Evolutionary conservation across 2,888 invertebrate species (phyloP).

Genomic region (Rosalia funebris): DNA sequence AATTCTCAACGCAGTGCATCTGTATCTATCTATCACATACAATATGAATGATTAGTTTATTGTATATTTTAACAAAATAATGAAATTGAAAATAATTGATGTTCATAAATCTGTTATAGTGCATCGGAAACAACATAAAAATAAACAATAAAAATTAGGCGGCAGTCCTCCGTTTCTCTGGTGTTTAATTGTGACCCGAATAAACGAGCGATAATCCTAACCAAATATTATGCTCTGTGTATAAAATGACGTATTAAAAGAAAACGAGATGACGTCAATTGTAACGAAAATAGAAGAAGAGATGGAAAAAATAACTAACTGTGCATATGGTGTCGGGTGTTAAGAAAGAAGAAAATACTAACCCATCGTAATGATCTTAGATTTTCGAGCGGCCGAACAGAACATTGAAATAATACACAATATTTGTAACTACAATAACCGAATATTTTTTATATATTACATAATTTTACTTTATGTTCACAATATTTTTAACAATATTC

Average conservation of each 20-base stretch:
- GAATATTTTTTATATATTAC: no score
- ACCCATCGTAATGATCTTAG: slow-evolving; percentile 1
- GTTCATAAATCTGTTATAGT: slow-evolving; percentile 9
- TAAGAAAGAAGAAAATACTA: slow-evolving; percentile 22
- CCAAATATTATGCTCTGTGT: slow-evolving; percentile 41
- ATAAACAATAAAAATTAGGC: slow-evolving; percentile 18
- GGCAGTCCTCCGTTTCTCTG: slow-evolving; percentile 1
- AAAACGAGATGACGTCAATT: slow-evolving; percentile 44
- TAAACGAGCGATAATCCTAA: slow-evolving; percentile 31
- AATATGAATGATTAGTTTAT: background rate
- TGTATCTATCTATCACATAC: background rate
- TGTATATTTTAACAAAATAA: background rate
- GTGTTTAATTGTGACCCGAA: slow-evolving; percentile 26
- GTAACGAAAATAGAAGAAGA: slow-evolving; percentile 42
- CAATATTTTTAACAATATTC: no score
- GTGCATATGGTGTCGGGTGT: slow-evolving; percentile 35
- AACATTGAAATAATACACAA: no score
- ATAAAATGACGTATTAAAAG: slow-evolving; percentile 43
- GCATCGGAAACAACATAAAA: slow-evolving; percentile 16
- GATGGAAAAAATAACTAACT: slow-evolving; percentile 31
- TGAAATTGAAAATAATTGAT: background rate
- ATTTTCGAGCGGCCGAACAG: slow-evolving; percentile 4
- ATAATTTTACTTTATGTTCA: no score
- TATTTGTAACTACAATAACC: no score
- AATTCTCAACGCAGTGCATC: background rate